Evolutionary conservation across 1,140 invertebrate genomes (phyloP), one percentile per base, ranked within the genome.

Genomic region (Aethina tumida): DNA sequence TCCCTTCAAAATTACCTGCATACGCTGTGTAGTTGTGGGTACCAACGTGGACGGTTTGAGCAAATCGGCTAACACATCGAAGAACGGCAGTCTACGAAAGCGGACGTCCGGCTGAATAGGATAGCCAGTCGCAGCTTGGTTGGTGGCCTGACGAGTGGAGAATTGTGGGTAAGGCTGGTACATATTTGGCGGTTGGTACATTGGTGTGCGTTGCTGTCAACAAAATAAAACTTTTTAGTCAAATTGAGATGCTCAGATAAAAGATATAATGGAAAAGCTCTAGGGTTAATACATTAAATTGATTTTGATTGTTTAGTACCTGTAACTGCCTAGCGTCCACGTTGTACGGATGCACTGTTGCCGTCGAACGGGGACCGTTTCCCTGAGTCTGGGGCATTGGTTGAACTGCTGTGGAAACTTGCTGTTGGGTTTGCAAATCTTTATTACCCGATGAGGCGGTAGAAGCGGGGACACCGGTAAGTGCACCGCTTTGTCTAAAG

Each of bases 61-160:
- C 5, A 96, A 66, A 61, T 93, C 89, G 15, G 73, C 80, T 24
- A 91, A 16, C 35, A 91, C 70, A 62, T 97, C 92, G 63, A 87
- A 97, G 63, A 97, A 97, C 8, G 93, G 91, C 25, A 97, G 67
- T 58, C 75, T 80, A 62, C 90, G 92, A 39, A 96, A 76, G 53
- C 76, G 77, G 0, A 97, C 88, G 69, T 96, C 90, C 0, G 90
- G 89, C 64, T 90, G 85, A 12, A 93, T 77, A 1, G 84, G 89
- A 58, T 46, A 67, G 42, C 46, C 53, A 20, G 35, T 50, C 3
- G 40, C 25, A 13, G 39, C 15, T 14, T 44, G 29, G 25, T 26
- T 36, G 13, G 43, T 13, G 35, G 45, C 47, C 25, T 45, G 42
- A 17, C 42, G 31, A 22, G 35, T 38, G 6, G 47, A 18, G 38